Evolutionary conservation across 2,113 vertebrate species (phyloP).

Genomic region (Parus major): DNA sequence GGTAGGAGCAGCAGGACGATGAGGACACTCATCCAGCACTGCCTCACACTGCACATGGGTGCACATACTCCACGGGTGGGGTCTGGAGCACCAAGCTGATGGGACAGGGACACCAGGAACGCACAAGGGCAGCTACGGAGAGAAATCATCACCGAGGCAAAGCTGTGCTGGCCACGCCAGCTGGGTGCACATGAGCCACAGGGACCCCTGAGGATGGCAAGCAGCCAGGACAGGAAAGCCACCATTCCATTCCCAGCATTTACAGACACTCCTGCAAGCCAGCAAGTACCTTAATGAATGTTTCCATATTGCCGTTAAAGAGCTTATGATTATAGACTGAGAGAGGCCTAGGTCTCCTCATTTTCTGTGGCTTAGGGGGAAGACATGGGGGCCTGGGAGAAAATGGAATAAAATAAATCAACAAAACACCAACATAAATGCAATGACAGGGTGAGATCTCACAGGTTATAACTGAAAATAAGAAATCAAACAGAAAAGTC

Average conservation of each 20-base stretch:
- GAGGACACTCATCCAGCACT: background rate
- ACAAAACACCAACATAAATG: constrained; percentile 74
- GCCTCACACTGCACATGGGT: rapidly evolving
- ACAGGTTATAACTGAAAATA: background rate
- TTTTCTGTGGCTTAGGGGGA: constrained; percentile 99
- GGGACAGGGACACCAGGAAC: background rate
- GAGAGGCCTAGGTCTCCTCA: constrained; percentile 98
- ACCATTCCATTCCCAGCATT: constrained; percentile 77
- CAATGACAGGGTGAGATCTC: constrained; percentile 59
- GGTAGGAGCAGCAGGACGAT: background rate
- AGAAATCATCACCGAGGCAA: background rate
- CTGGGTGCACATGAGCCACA: background rate
- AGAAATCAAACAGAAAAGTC: background rate
- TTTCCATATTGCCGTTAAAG: constrained; percentile 99
- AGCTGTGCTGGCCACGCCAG: background rate
- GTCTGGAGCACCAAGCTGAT: background rate
- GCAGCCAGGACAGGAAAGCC: constrained; percentile 61
- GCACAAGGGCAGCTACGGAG: background rate
- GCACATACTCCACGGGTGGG: background rate
- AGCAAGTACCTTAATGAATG: constrained; percentile 97
- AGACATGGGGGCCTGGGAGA: constrained; percentile 96
- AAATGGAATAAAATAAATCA: constrained; percentile 75
- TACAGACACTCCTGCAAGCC: constrained; percentile 77
- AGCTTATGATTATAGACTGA: constrained; percentile 98
- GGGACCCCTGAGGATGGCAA: background rate